Evolutionary conservation across 2,888 invertebrate species (phyloP).

Genomic region (Imbricaverruca yamaguchii): DNA sequence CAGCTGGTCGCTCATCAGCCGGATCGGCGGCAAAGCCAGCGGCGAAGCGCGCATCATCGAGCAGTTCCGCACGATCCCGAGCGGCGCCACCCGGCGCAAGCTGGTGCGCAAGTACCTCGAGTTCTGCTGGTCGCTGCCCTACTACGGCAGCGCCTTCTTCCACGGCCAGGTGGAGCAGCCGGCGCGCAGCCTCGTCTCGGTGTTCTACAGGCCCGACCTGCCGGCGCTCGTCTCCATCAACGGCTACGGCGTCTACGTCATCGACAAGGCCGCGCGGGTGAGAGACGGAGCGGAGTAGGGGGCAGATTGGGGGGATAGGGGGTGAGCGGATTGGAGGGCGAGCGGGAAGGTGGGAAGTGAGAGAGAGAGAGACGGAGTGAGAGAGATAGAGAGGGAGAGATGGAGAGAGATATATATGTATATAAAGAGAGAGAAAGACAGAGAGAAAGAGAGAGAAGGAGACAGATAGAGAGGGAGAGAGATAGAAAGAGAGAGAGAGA

Average conservation of each 20-base stretch:
- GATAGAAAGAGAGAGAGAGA: too few relatives aligned
- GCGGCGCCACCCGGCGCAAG: constrained; percentile 69
- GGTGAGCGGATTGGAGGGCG: too few relatives aligned
- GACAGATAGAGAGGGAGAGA: too few relatives aligned
- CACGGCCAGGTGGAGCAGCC: constrained; percentile 92
- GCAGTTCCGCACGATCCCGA: constrained; percentile 65
- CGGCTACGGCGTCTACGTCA: constrained; percentile 71
- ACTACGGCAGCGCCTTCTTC: constrained; percentile 90
- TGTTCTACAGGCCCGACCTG: constrained; percentile 77
- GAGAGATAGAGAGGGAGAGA: too few relatives aligned
- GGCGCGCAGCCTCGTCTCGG: constrained; percentile 63
- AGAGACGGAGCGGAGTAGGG: constrained; percentile 43
- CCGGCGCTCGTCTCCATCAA: constrained; percentile 85
- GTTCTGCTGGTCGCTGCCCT: constrained; percentile 81
- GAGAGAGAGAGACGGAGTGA: not conserved
- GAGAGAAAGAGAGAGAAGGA: too few relatives aligned
- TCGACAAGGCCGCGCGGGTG: constrained; percentile 76
- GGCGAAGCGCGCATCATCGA: constrained; percentile 77
- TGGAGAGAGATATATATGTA: too few relatives aligned
- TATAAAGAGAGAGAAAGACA: too few relatives aligned
- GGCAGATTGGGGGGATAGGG: too few relatives aligned
- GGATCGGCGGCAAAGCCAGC: constrained; percentile 48
- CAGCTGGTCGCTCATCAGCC: constrained; percentile 36
- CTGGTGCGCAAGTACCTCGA: constrained; percentile 81
- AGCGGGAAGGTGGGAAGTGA: not conserved